Conservation (phyloP, 2,888 invertebrate genomes). For the Lochmaea capreae region DNA sequence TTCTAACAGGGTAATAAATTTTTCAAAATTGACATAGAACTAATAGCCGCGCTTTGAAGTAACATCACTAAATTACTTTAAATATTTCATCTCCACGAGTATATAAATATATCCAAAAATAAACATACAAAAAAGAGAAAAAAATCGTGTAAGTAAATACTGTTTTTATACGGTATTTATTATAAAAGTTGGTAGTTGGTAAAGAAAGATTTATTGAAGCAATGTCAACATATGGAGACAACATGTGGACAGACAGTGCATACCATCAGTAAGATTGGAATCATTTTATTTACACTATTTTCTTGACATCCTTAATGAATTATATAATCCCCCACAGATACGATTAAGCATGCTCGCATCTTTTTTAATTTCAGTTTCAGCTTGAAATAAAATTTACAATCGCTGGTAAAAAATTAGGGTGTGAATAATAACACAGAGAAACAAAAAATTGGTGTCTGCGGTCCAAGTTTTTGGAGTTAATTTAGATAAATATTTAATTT, state of each 20-base stretch:
- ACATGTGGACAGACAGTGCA: slow-evolving; percentile 33
- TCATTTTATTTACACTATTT: slow-evolving; percentile 16
- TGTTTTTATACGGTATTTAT: slow-evolving; percentile 37
- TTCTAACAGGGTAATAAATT: slow-evolving; percentile 41
- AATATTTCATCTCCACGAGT: slow-evolving; percentile 40
- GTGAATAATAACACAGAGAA: no score
- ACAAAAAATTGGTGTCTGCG: no score
- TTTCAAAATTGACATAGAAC: slow-evolving; percentile 40
- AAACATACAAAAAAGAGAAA: slow-evolving; percentile 37
- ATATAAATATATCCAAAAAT: slow-evolving; percentile 41
- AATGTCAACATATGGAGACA: slow-evolving; percentile 37
- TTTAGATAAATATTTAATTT: no score
- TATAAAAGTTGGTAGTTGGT: slow-evolving; percentile 36
- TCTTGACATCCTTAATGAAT: slow-evolving; percentile 21
- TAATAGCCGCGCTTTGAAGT: slow-evolving; percentile 43
- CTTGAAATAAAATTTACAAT: background rate
- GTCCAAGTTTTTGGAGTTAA: no score
- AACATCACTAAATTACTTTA: slow-evolving; percentile 40
- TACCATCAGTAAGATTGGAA: slow-evolving; percentile 31
- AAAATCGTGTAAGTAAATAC: slow-evolving; percentile 18
- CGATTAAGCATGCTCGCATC: background rate
- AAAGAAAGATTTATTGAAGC: slow-evolving; percentile 33
- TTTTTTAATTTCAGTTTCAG: background rate
- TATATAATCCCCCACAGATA: slow-evolving; percentile 26
- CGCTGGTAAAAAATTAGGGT: no score